Conservation (phyloP, 1,140 invertebrate genomes). For the Euwallacea fornicatus region DNA sequence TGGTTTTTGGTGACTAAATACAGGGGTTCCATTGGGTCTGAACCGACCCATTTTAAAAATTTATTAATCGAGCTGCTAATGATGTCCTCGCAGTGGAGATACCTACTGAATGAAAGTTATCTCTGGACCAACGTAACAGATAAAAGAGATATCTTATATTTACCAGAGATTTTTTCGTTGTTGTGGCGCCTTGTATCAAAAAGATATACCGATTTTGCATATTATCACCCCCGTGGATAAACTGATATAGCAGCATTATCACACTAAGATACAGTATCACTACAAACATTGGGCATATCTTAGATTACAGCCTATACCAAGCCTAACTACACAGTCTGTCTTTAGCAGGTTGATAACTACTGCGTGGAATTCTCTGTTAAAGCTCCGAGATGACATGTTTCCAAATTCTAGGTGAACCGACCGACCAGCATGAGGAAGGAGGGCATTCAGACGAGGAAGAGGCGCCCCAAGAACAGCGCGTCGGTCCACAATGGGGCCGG, state of each 20-base stretch:
- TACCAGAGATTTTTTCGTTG: slow-evolving; percentile 35
- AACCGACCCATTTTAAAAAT: too few species aligned
- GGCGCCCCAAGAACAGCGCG: slow-evolving; percentile 73
- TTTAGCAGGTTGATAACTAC: neutral
- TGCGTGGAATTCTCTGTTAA: neutral
- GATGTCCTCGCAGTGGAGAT: too few species aligned
- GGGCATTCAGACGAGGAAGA: slow-evolving; percentile 89
- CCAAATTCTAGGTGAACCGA: slow-evolving; percentile 69
- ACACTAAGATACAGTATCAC: slow-evolving; percentile 29
- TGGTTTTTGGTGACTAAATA: too few species aligned
- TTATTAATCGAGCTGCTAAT: too few species aligned
- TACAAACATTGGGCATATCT: slow-evolving; percentile 30
- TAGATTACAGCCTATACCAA: slow-evolving; percentile 23
- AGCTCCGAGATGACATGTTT: neutral
- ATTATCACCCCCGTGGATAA: slow-evolving; percentile 35
- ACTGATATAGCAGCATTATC: slow-evolving; percentile 28
- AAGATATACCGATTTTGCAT: slow-evolving; percentile 27
- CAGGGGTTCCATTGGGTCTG: too few species aligned
- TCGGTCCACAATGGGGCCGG: slow-evolving; percentile 7
- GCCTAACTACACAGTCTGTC: slow-evolving; percentile 9
- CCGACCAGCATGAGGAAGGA: slow-evolving; percentile 96
- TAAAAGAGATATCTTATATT: slow-evolving; percentile 36
- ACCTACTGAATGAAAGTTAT: slow-evolving; percentile 22
- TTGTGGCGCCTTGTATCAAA: slow-evolving; percentile 22
- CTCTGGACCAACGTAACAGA: slow-evolving; percentile 31